Percentiles rank a stretch among this genome's conserved stretches.
Conservation (phyloP, 2,113 vertebrate species). For the Fregetta grallaria region DNA sequence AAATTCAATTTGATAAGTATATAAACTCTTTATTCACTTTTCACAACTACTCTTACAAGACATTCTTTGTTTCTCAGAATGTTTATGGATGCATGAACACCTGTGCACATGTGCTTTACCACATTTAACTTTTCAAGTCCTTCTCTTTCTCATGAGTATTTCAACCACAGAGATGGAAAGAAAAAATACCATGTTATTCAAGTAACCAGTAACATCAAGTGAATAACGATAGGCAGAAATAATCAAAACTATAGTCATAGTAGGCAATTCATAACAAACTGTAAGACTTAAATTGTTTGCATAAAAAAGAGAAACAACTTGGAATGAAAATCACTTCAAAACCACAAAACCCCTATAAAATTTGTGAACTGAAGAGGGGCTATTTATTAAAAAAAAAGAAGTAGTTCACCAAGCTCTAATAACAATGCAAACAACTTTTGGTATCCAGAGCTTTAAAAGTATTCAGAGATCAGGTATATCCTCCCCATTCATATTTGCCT, state of each 20-base stretch:
- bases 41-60: neutral
- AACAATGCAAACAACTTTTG: conserved; percentile 35
- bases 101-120: rapidly evolving
- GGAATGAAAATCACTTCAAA: neutral
- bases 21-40: neutral
- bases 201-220: neutral
- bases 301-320: neutral
- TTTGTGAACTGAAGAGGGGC: neutral
- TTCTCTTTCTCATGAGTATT: neutral
- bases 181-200: neutral
- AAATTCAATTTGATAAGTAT: neutral
- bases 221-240: conserved; percentile 9
- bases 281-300: neutral
- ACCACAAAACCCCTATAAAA: neutral
- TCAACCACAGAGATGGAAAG: neutral
- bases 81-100: neutral
- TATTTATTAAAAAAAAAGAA: neutral
- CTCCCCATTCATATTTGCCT: conserved; percentile 32
- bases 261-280: neutral
- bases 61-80: neutral
- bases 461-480: neutral
- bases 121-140: neutral
- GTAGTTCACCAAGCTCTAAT: conserved; percentile 13
- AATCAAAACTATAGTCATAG: neutral
- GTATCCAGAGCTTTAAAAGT: conserved; percentile 22